phyloP scores from a whole-genome alignment of 2,797 vertebrate genomes.

The Scarus forsteni region DNA sequence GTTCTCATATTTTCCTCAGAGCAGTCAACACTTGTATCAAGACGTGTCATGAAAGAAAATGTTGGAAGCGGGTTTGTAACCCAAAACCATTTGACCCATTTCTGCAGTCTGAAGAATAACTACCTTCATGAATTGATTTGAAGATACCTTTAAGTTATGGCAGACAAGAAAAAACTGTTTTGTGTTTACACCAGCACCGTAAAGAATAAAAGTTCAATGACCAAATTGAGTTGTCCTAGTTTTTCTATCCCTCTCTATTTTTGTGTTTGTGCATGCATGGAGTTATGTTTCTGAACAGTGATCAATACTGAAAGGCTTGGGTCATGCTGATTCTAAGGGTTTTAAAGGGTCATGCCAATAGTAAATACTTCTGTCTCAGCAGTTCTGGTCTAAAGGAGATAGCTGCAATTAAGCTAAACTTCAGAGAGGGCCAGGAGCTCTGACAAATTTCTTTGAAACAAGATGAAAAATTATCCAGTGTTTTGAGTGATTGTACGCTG shows the following conservation, averaged over 20 bases:
- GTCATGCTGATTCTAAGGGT: no score
- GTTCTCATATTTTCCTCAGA: background rate
- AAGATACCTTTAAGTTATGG: conserved; percentile 30
- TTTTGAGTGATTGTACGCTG: no score
- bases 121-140: conserved; percentile 31
- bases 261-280: background rate
- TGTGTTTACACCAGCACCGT: conserved; percentile 64
- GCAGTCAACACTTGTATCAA: conserved; percentile 5
- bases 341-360: no score
- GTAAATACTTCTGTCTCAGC: no score
- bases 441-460: no score
- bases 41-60: background rate
- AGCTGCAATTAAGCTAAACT: no score
- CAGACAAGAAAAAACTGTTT: conserved; percentile 39
- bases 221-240: conserved; percentile 7
- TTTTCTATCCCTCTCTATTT: background rate
- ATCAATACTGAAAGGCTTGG: no score
- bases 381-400: no score
- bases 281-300: no score
- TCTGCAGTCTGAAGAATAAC: conserved; percentile 17
- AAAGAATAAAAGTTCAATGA: conserved; percentile 71
- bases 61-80: background rate
- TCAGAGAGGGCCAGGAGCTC: no score
- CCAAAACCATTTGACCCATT: conserved; percentile 6
- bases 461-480: no score